Conservation (phyloP, 2,797 vertebrate genomes). For the Urocyon cinereoargenteus region DNA sequence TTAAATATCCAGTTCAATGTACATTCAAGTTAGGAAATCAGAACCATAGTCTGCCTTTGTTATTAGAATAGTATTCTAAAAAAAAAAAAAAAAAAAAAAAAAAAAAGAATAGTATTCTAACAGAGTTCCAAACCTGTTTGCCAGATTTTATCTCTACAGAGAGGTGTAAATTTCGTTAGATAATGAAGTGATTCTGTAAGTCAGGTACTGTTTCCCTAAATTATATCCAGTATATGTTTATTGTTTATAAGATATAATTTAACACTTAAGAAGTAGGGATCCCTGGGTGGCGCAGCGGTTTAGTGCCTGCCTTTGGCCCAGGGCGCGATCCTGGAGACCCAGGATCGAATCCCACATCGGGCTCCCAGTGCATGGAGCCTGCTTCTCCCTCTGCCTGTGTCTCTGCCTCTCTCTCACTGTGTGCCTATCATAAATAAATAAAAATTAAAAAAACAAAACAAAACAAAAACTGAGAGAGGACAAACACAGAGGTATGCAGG, state of each 20-base stretch:
- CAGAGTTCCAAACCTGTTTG: background rate
- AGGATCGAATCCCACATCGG: too few species aligned
- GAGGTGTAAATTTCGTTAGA: background rate
- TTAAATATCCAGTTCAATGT: constrained; percentile 6
- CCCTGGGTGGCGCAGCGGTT: too few species aligned
- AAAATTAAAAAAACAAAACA: too few species aligned
- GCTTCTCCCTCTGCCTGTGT: too few species aligned
- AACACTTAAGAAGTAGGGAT: background rate
- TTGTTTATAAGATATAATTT: background rate
- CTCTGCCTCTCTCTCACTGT: too few species aligned
- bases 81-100: too few species aligned
- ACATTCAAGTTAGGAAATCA: constrained; percentile 36
- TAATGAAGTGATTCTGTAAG: background rate
- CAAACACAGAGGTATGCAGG: background rate
- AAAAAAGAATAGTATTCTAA: background rate
- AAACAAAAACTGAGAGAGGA: background rate
- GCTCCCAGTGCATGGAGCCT: too few species aligned
- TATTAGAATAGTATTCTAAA: background rate
- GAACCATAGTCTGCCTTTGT: background rate
- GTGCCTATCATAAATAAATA: too few species aligned
- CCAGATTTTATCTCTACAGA: background rate
- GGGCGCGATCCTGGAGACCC: too few species aligned
- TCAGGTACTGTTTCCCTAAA: background rate
- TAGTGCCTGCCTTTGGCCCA: too few species aligned
- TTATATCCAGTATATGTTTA: background rate